phyloP scores from a whole-genome alignment of 2,113 vertebrate species.

The Xenopus laevis region DNA sequence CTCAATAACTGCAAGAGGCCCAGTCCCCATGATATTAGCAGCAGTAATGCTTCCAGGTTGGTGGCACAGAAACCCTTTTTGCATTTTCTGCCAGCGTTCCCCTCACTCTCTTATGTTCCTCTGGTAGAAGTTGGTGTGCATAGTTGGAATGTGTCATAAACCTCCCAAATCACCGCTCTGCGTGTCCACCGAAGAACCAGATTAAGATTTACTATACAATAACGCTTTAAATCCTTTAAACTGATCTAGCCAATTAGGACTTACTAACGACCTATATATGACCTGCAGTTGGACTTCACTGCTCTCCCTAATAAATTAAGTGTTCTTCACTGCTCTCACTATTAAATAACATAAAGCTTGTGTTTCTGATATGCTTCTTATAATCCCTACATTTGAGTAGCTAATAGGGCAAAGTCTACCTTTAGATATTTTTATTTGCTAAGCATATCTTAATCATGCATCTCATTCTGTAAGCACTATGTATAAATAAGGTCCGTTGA shows the following conservation, averaged over 20 bases:
- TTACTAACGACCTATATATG: constrained; percentile 49
- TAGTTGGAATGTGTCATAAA: constrained; percentile 37
- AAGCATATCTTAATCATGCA: no score
- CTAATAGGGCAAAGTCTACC: no score
- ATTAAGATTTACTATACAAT: constrained; percentile 34
- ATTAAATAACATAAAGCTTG: no score
- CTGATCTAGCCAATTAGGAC: constrained; percentile 40
- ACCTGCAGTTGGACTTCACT: constrained; percentile 26
- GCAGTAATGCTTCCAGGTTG: constrained; percentile 2
- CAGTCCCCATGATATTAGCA: constrained; percentile 19
- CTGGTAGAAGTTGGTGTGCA: constrained; percentile 13
- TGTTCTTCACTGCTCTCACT: no score
- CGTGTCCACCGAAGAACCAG: constrained; percentile 20
- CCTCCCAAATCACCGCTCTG: constrained; percentile 38
- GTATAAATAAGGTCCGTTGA: no score
- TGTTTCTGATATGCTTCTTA: no score
- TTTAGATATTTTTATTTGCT: no score
- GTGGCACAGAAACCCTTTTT: constrained; percentile 1
- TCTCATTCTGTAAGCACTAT: no score
- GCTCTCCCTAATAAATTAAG: no score
- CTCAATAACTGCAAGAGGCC: background rate
- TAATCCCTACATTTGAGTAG: no score
- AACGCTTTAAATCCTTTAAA: constrained; percentile 55
- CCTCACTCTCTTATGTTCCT: constrained; percentile 6
- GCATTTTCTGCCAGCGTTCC: constrained; percentile 21